phyloP scores from a whole-genome alignment of 2,797 vertebrate genomes.

The Iguana delicatissima region DNA sequence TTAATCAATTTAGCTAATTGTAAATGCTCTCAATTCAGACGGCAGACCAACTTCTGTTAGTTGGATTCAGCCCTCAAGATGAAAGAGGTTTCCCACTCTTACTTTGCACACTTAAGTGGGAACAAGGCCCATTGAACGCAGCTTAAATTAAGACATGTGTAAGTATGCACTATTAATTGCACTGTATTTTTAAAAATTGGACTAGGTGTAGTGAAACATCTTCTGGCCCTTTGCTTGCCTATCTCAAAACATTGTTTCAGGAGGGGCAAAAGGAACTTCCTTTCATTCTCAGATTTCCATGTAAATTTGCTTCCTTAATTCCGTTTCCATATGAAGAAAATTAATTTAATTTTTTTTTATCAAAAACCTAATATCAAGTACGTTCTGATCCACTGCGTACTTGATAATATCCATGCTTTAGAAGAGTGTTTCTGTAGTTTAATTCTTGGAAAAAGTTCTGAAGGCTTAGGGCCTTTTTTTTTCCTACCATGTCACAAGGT shows the following conservation, averaged over 20 bases:
- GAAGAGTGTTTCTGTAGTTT: not conserved
- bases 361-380: not conserved
- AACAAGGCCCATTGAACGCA: not conserved
- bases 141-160: not conserved
- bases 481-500: conserved; percentile 65
- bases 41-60: too few species aligned
- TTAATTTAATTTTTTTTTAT: not conserved
- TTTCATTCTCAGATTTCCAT: not conserved
- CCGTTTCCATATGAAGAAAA: not conserved
- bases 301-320: not conserved
- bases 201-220: not conserved
- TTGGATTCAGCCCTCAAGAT: too few species aligned
- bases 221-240: not conserved
- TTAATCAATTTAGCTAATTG: too few species aligned
- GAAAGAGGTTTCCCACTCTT: too few species aligned
- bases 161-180: not conserved
- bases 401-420: not conserved
- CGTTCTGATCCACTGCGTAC: not conserved
- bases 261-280: not conserved
- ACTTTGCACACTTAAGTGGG: not conserved
- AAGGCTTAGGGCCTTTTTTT: conserved; percentile 9
- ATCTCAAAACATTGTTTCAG: not conserved
- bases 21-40: too few species aligned
- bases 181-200: not conserved
- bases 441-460: conserved; percentile 49